Evolutionary conservation across 2,888 invertebrate species (phyloP).

Genomic region (Marronus borbonicus): DNA sequence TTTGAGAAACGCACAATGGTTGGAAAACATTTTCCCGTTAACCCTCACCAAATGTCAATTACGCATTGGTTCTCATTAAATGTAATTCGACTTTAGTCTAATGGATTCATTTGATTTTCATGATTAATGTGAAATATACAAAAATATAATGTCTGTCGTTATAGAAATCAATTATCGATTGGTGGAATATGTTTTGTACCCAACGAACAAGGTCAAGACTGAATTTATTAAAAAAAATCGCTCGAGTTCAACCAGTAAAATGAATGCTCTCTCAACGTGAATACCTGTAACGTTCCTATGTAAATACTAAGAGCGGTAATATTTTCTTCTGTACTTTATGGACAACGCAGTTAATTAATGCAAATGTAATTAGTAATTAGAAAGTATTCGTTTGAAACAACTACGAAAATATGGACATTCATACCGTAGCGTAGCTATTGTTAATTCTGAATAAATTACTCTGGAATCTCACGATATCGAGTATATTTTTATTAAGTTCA

Average conservation of each 20-base stretch:
- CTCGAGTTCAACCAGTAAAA: no score
- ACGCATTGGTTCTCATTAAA: no score
- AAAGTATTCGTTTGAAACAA: background rate
- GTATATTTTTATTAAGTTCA: no score
- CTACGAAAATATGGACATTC: background rate
- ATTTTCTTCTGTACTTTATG: background rate
- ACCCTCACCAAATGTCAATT: no score
- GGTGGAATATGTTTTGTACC: background rate
- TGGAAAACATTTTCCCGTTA: no score
- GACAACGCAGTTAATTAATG: background rate
- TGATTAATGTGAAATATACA: background rate
- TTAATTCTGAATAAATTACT: background rate
- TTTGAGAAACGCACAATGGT: no score
- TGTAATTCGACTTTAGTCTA: no score
- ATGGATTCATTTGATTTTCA: background rate
- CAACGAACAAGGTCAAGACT: conserved; percentile 15
- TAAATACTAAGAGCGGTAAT: no score
- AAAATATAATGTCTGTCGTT: background rate
- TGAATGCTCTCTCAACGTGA: no score
- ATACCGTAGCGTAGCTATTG: background rate
- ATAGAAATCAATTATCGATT: conserved; percentile 20
- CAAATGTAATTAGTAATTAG: conserved; percentile 6
- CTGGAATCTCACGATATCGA: no score
- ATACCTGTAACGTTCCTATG: no score
- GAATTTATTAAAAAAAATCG: conserved; percentile 1